phyloP scores from a whole-genome alignment of 2,888 invertebrate genomes.

The Agriopis marginaria region DNA sequence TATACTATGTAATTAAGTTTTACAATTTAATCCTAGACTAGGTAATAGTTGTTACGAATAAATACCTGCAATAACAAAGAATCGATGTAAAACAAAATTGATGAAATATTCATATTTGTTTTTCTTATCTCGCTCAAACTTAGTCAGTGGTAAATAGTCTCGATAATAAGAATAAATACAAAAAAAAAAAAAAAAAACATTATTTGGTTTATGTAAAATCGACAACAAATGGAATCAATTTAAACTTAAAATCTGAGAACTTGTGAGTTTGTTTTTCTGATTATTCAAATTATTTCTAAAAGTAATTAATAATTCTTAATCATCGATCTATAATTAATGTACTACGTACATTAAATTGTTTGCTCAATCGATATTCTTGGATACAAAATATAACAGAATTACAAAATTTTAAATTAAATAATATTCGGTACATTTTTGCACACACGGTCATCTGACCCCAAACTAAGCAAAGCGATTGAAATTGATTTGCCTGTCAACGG shows the following conservation, averaged over 20 bases:
- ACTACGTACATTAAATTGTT: too few relatives aligned
- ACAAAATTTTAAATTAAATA: too few relatives aligned
- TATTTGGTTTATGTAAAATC: constrained; percentile 15
- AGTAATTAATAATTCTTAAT: too few relatives aligned
- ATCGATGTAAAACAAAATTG: neutral
- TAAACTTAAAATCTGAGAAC: neutral
- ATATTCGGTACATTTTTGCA: too few relatives aligned
- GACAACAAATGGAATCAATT: neutral
- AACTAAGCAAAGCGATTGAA: too few relatives aligned
- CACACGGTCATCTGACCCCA: too few relatives aligned
- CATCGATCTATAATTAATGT: too few relatives aligned
- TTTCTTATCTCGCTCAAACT: constrained; percentile 6
- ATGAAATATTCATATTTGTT: constrained; percentile 4
- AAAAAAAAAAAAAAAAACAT: too few relatives aligned
- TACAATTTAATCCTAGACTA: neutral
- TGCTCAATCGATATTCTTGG: neutral
- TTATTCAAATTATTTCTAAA: too few relatives aligned
- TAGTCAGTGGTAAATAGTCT: constrained; percentile 1
- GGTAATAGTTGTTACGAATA: neutral
- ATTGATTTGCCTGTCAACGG: neutral
- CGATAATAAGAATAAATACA: neutral
- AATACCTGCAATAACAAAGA: neutral
- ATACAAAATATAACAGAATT: neutral
- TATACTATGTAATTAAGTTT: neutral
- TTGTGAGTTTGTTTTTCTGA: too few relatives aligned